Percentiles rank a stretch among this genome's conserved stretches.
Evolutionary conservation across 2,888 invertebrate genomes (phyloP).

Genomic region (Drosophila helvetica): DNA sequence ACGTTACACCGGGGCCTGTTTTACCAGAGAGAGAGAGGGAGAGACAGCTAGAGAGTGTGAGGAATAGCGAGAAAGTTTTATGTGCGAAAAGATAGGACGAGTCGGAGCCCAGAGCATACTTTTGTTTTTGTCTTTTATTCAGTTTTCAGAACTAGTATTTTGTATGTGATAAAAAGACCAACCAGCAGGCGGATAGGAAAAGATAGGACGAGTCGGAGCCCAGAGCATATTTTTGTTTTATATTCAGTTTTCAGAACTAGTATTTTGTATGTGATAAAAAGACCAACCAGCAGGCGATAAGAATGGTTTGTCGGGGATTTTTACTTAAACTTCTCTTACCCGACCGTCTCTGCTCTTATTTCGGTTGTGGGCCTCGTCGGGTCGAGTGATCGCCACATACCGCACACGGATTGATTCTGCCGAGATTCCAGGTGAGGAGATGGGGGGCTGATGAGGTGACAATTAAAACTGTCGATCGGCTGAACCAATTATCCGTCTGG

Average conservation of each 20-base stretch:
- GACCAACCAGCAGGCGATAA: slow-evolving; percentile 6
- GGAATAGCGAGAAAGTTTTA: slow-evolving; percentile 35
- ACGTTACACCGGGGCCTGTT: slow-evolving; percentile 51
- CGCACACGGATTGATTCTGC: neutral
- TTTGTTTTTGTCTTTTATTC: neutral
- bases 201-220: slow-evolving; percentile 14
- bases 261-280: slow-evolving; percentile 24
- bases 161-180: slow-evolving; percentile 21
- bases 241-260: neutral
- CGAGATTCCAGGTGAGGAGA: neutral
- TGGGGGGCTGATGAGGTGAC: slow-evolving; percentile 1
- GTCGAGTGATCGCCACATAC: neutral
- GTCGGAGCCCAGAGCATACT: slow-evolving; percentile 8
- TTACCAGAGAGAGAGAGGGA: slow-evolving; percentile 22
- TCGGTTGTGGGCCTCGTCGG: slow-evolving; percentile 9
- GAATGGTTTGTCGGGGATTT: slow-evolving; percentile 12
- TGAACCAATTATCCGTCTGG: slow-evolving; percentile 35
- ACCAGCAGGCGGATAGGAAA: too few species aligned
- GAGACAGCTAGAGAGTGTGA: slow-evolving; percentile 1
- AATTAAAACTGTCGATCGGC: slow-evolving; percentile 7
- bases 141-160: slow-evolving; percentile 3
- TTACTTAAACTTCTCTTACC: slow-evolving; percentile 5
- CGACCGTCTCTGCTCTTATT: slow-evolving; percentile 20
- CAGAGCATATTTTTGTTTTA: neutral
- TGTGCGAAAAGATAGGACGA: slow-evolving; percentile 24